phyloP scores from a whole-genome alignment of 2,888 invertebrate genomes.

The Lithophane semibrunnea region DNA sequence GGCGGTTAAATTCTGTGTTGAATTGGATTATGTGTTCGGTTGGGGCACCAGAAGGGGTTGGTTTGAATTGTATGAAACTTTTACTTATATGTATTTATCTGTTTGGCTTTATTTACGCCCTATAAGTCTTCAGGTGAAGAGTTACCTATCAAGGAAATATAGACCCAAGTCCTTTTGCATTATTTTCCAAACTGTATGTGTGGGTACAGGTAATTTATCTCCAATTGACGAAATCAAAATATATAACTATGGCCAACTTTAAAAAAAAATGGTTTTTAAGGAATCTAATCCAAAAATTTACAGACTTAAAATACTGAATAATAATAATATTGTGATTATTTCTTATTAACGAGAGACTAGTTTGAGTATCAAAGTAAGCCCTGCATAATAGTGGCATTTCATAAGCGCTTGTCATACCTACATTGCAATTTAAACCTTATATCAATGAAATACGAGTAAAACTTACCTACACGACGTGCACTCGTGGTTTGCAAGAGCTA shows the following conservation, averaged over 20 bases:
- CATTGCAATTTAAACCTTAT: background rate
- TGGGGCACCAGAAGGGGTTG: background rate
- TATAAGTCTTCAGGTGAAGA: background rate
- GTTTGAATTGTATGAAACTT: background rate
- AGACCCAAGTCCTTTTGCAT: background rate
- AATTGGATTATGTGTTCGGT: constrained; percentile 15
- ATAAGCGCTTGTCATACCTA: background rate
- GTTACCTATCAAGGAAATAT: background rate
- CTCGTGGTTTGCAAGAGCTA: background rate
- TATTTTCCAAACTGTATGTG: background rate
- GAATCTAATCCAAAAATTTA: no score
- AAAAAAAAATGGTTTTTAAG: no score
- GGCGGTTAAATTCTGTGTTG: constrained; percentile 24
- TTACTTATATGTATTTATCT: background rate
- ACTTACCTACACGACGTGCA: background rate
- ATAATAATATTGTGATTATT: no score
- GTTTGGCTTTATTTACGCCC: background rate
- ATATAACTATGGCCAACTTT: no score
- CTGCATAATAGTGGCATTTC: background rate
- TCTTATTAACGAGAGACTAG: background rate
- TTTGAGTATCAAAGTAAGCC: background rate
- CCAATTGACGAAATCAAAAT: background rate
- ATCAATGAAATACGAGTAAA: background rate
- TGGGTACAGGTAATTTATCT: background rate
- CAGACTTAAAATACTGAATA: no score